Base-by-base conservation (phyloP, 2,888 invertebrate genomes). In the Acheta domesticus region DNA sequence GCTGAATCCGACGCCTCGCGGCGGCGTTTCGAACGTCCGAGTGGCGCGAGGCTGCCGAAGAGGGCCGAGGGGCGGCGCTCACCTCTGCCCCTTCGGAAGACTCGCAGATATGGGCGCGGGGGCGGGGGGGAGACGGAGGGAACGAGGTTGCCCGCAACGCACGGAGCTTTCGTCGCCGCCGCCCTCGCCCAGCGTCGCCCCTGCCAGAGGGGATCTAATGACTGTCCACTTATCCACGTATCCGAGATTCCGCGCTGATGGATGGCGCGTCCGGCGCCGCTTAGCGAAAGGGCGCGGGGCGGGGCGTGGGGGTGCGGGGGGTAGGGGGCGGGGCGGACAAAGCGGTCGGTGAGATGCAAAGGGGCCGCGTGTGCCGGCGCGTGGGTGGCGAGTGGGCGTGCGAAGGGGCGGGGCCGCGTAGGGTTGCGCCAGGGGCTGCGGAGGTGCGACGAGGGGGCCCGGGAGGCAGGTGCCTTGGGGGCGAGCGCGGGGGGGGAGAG, bases 181-280 rank as follows among this genome's bases (percentile, higher is more conserved):
- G 14, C 62, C 62, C 62, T 14, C 62, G 14, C 62, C 62, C 16
- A 14, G 14, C 62, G 16, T 62, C 62, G n/a, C 62, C 62, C 16
- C 62, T 14, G 62, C 62, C 16, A 14, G n/a, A 62, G 62, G 62
- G 62, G 62, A 62, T 62, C 62, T 62, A 62, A 62, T 62, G 62
- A 62, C 62, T 19, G 62, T 62, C 62, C 62, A 62, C 62, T 62
- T 62, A 62, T 62, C 62, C 62, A 62, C 36, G 62, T 62, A 62
- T 62, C n/a, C 62, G 16, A 62, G 62, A 62, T 62, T 62, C 62
- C 62, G 62, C 11, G 36, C 62, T 62, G 62, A 62, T 62, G 62
- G 62, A 62, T 62, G 62, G 62, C 62, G 14, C 62, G 62, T 14
- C 14, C 16, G n/a, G 62, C 62, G 62, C 16, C 62, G 62, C 62